phyloP scores from a whole-genome alignment of 1,140 invertebrate species.

The Zaprionus ornatus region DNA sequence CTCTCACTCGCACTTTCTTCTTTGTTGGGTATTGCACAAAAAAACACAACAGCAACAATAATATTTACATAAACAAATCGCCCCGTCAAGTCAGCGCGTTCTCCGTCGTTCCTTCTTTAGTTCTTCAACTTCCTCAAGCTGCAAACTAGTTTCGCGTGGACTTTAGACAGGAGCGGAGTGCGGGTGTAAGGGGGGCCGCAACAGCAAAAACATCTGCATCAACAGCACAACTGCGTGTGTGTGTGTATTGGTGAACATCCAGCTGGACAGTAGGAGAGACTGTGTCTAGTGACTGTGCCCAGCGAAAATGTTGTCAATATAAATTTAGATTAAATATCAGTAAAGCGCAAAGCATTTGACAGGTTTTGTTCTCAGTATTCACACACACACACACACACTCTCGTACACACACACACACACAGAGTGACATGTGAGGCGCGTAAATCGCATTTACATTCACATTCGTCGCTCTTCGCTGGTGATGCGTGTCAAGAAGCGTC shows the following conservation, averaged over 20 bases:
- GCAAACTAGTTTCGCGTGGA: conserved; percentile 40
- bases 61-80: conserved; percentile 41
- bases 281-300: conserved; percentile 1
- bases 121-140: neutral
- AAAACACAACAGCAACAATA: conserved; percentile 7
- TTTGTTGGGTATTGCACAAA: conserved; percentile 21
- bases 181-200: neutral
- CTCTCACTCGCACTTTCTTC: conserved; percentile 22
- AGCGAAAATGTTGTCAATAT: conserved; percentile 43
- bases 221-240: neutral
- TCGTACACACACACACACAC: neutral
- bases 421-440: conserved; percentile 8
- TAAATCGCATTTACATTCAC: conserved; percentile 13
- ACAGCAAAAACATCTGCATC: conserved; percentile 12
- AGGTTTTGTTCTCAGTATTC: conserved; percentile 41
- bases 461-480: conserved; percentile 22
- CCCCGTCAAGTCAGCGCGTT: conserved; percentile 1
- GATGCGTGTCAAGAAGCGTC: conserved; percentile 35
- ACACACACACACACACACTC: neutral
- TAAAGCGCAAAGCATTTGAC: conserved; percentile 48
- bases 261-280: neutral
- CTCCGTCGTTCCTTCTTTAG: neutral
- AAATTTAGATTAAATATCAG: conserved; percentile 57
- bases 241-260: neutral
- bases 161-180: neutral